Evolutionary conservation across 1,140 invertebrate species (phyloP), one percentile per base, ranked within the genome.

Genomic region (Conus ventricosus): DNA sequence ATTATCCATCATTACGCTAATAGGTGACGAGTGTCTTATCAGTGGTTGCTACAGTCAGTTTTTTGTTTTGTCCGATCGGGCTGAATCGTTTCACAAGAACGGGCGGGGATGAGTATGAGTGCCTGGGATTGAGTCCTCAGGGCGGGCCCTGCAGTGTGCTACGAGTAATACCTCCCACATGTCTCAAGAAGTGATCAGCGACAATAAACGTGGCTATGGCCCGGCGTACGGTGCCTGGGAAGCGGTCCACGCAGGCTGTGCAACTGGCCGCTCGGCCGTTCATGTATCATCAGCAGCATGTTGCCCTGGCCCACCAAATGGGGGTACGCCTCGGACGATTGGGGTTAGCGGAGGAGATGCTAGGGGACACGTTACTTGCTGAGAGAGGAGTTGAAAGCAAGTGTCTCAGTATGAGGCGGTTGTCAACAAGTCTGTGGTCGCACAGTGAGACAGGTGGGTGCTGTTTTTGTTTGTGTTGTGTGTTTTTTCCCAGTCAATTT

Each of bases 191-290:
- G n/a, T n/a, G 60, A 91, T 90, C 82, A 86, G 90, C 13, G 90
- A 94, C 86, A 90, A n/a, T n/a, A n/a, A 92, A 55, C 93, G 92
- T 84, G 90, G 92, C 0, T n/a, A 89, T 92, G 84, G 93, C 93
- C 2, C 94, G 75, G 94, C 94, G 4, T 95, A 94, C 90, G 94
- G 94, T 93, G 92, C 88, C 85, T 95, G 53, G 94, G 94, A 17
- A 93, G 92, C 87, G 91, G 91, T 94, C 2, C 92, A 93, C 92
- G 93, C 92, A 25, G 91, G 54, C 88, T 94, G 57, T 88, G 91
- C 84, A 92, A 94, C 88, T 94, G 93, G 92, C 92, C 54, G 87
- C n/a, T n/a, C 92, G 5, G 90, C 92, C 8, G 84, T 92, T 92
- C n/a, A 92, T 91, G 5, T 94, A 93, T 81, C 94, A 94, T 89